Base-by-base conservation (phyloP, 2,113 vertebrate species). In the Anhinga anhinga region DNA sequence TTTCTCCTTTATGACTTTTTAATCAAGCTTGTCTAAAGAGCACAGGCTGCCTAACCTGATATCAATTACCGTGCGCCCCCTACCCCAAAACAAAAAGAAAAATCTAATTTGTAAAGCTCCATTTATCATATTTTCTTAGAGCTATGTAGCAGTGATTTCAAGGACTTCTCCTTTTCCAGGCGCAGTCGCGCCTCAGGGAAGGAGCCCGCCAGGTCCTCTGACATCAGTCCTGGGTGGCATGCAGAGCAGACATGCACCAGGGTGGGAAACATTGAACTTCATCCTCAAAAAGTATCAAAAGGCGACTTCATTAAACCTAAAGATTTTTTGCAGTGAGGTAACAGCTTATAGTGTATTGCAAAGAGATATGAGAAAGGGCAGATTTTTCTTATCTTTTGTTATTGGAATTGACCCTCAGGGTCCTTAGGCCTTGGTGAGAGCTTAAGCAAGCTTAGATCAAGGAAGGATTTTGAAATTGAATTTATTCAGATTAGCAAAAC, bases 361-460 rank as follows among this genome's bases (percentile, higher is more conserved):
- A 82, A 90, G 97, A 98, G 96, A 98, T 98, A 98, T 97, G 97
- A 98, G 95, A 97, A 97, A 97, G 97, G 97, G 97, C 96, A 97
- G 97, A 95, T 97, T 98, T 98, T 98, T 97, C 98, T 95, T 97
- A 95, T 96, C 98, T 98, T 98, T 98, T 99, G 98, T 98, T 98
- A 97, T 93, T 98, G 97, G 98, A 98, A 97, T 98, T 99, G 98
- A 99, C 98, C 98, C 98, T 98, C 96, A 96, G 98, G 98, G 98
- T 98, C 98, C 95, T 98, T 97, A 96, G 98, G 98, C 98, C 98
- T 98, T 80, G 50, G 97, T 58, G 95, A 98, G 98, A 98, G 97
- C 98, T 98, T 98, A 98, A 98, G 97, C 98, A 98, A 98, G 98
- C 98, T 99, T 98, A 99, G 98, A 99, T 99, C 99, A 99, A 98